phyloP scores from a whole-genome alignment of 2,888 invertebrate genomes.

The Metellina segmentata region DNA sequence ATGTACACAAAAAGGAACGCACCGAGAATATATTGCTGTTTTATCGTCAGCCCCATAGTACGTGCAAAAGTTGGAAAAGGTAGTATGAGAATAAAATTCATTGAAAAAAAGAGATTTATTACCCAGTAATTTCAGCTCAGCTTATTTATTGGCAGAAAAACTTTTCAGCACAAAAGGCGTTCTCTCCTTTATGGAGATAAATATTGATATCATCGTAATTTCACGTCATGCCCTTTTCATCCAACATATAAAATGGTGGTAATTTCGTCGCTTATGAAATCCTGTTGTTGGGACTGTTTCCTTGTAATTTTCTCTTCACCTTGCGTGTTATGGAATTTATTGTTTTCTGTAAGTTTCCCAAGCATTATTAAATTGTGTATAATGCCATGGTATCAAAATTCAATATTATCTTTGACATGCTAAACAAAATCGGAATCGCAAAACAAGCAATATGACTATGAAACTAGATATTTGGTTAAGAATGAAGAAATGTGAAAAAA shows the following conservation, averaged over 20 bases:
- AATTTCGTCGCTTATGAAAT: constrained; percentile 27
- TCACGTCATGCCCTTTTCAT: constrained; percentile 49
- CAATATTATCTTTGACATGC: too few relatives aligned
- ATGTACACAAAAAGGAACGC: constrained; percentile 6
- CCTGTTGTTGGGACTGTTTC: neutral
- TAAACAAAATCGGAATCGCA: too few relatives aligned
- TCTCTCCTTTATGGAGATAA: constrained; percentile 49
- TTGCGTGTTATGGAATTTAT: neutral
- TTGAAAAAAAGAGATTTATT: constrained; percentile 52
- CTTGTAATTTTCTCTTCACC: neutral
- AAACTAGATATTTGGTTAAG: too few relatives aligned
- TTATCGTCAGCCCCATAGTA: neutral
- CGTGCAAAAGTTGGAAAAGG: neutral
- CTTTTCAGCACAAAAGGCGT: constrained; percentile 41
- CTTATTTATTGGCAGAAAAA: constrained; percentile 49
- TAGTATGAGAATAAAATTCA: constrained; percentile 24
- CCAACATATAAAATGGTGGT: constrained; percentile 40
- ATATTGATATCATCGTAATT: constrained; percentile 57
- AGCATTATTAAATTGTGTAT: too few relatives aligned
- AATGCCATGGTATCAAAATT: too few relatives aligned
- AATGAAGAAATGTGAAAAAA: too few relatives aligned
- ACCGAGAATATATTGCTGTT: constrained; percentile 12
- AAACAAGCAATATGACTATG: too few relatives aligned
- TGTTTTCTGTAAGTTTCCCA: neutral
- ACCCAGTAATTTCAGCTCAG: constrained; percentile 47